These are phyloP conservation scores for Drosophila crucigera DNA, from an alignment of 2,888 invertebrate species.

Conservation along the genomic window DNA sequence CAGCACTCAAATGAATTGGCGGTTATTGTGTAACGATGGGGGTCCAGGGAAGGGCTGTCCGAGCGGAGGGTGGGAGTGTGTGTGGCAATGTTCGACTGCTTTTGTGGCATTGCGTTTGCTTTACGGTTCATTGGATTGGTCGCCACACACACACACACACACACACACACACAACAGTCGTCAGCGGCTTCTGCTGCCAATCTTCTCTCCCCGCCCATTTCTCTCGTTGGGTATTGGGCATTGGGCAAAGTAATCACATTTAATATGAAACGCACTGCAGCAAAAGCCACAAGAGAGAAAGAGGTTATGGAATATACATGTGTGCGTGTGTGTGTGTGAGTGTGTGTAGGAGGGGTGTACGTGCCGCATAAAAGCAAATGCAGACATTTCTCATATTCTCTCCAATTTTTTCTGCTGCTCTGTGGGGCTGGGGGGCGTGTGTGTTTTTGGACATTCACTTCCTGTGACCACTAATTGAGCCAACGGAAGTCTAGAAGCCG, in stretches of 20 bases:
- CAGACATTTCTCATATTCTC: constrained; percentile 51
- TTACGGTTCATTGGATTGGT: constrained; percentile 75
- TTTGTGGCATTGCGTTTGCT: constrained; percentile 70
- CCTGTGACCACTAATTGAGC: constrained; percentile 79
- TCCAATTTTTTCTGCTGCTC: constrained; percentile 5
- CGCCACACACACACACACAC: neutral
- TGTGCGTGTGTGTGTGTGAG: constrained; percentile 10
- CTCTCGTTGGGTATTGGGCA: constrained; percentile 63
- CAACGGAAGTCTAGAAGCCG: constrained; percentile 78
- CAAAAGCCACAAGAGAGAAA: constrained; percentile 63
- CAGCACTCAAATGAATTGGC: constrained; percentile 81
- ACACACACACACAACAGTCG: neutral
- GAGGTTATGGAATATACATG: constrained; percentile 45
- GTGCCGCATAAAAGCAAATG: constrained; percentile 64
- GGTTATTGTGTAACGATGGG: constrained; percentile 59
- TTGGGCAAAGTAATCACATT: constrained; percentile 80
- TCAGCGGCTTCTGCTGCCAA: constrained; percentile 44
- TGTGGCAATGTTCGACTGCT: constrained; percentile 9
- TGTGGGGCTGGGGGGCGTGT: neutral
- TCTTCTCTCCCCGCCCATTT: constrained; percentile 54
- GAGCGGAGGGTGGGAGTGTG: neutral
- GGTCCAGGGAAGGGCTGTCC: neutral
- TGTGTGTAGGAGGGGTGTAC: constrained; percentile 25
- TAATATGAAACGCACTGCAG: constrained; percentile 82
- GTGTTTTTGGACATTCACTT: constrained; percentile 36